These are phyloP conservation scores for Pica pica DNA, from an alignment of 2,113 vertebrate genomes.

Conservation along the genomic window DNA sequence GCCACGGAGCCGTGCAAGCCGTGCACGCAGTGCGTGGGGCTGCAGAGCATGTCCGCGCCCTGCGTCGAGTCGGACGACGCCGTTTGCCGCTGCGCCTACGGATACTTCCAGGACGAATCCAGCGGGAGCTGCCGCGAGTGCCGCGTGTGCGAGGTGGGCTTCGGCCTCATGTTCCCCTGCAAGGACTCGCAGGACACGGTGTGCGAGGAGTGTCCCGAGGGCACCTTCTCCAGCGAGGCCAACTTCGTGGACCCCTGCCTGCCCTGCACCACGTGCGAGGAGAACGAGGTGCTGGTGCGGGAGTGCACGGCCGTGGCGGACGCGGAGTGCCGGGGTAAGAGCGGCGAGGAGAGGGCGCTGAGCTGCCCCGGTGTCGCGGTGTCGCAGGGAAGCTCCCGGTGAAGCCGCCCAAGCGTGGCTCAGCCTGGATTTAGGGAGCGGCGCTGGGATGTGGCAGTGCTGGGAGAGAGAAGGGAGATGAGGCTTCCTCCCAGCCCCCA, in stretches of 20 bases:
- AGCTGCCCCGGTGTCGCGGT: accelerated
- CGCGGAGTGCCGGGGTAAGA: constrained; percentile 80
- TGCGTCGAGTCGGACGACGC: constrained; percentile 96
- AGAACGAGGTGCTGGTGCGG: constrained; percentile 73
- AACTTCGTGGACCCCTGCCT: constrained; percentile 93
- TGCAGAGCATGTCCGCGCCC: constrained; percentile 88
- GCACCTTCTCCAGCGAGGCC: constrained; percentile 89
- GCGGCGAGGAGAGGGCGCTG: background rate
- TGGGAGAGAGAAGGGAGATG: accelerated
- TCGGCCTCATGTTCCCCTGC: constrained; percentile 83
- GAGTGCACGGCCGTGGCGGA: constrained; percentile 80
- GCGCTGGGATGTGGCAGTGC: background rate
- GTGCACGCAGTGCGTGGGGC: constrained; percentile 84
- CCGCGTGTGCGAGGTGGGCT: constrained; percentile 80
- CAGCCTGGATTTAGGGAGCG: accelerated
- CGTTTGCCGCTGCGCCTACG: constrained; percentile 85
- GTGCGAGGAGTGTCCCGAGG: constrained; percentile 86
- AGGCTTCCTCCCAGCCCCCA: accelerated
- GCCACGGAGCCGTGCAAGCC: constrained; percentile 80
- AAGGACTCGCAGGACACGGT: constrained; percentile 79
- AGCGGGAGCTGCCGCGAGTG: constrained; percentile 77
- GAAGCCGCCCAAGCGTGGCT: accelerated
- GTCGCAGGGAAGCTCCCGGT: accelerated
- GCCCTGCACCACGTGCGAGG: constrained; percentile 92
- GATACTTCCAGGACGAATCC: constrained; percentile 72